Evolutionary conservation across 2,888 invertebrate species (phyloP), one percentile per base, ranked within the genome.

Genomic region (Tineola bisselliella): DNA sequence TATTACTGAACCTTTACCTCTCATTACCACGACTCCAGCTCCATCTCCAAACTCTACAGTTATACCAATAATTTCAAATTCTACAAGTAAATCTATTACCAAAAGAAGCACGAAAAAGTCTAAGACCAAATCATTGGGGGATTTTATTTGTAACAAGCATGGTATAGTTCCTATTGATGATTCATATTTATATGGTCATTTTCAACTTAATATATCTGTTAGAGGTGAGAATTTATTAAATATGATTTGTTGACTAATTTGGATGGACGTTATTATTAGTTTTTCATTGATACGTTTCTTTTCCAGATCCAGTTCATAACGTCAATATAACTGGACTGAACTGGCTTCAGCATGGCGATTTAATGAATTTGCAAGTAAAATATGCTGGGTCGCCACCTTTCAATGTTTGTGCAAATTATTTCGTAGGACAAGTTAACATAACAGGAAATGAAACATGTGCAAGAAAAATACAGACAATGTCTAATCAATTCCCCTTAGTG

Each of bases 291-390:
- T 48, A 48, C 15, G 3, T 48, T 48, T 54, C 6, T 17, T 65
- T 81, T 87, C 10, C 74, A 95, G 95, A 90, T 65, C 93, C 95
- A 0, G 89, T 96, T 66, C 76, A 88, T 1, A 89, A 90, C 62
- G 84, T 95, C 8, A 90, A 90, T 59, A 89, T 93, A 0, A 90
- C 88, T 2, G 96, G 95, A 0, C 90, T 91, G 62, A 92, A 92
- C 70, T 96, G 96, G 95, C 83, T 96, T 33, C 91, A 93, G 67
- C 93, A 93, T 63, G 95, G 94, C 33, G 94, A 94, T 61, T 81
- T 95, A 56, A 77, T 96, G 25, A 89, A 91, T 61, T 75, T 96
- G 8, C 87, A 90, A 65, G 89, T 93, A 2, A 89, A 89, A 44
- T 96, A 94, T 69, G 88, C 90, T 30, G 96, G 96, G 0, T 92